Percentiles rank a stretch among this genome's conserved stretches.
phyloP scores from a whole-genome alignment of 1,140 invertebrate species.

The Anastrepha ludens region DNA sequence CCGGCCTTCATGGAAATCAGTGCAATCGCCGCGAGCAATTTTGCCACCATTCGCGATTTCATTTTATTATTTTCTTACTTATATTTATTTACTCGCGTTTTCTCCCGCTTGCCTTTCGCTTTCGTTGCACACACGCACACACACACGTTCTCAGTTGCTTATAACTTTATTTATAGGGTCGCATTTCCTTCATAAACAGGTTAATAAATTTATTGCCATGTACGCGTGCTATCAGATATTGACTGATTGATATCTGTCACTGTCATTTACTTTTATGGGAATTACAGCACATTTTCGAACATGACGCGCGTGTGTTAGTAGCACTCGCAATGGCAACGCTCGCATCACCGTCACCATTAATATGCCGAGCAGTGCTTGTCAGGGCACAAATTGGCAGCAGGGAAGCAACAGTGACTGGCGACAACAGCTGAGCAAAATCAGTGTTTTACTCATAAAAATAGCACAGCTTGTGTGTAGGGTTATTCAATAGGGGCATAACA shows the following conservation, averaged over 20 bases:
- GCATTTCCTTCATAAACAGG: constrained; percentile 31
- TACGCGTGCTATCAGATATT: constrained; percentile 59
- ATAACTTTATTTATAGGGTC: constrained; percentile 7
- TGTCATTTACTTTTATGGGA: constrained; percentile 67
- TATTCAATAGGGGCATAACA: no score
- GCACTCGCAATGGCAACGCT: not conserved
- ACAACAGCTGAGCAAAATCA: not conserved
- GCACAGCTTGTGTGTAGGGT: no score
- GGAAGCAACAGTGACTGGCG: not conserved
- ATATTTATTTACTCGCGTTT: not conserved
- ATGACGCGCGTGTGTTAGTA: not conserved
- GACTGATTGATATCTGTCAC: constrained; percentile 67
- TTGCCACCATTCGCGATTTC: not conserved
- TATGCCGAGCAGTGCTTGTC: not conserved
- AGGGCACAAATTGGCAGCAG: not conserved
- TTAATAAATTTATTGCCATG: constrained; percentile 58
- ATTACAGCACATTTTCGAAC: constrained; percentile 52
- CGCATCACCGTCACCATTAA: not conserved
- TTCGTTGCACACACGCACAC: not conserved
- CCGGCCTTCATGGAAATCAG: not conserved
- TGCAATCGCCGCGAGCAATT: not conserved
- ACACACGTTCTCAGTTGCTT: not conserved
- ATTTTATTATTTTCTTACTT: not conserved
- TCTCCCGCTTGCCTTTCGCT: not conserved
- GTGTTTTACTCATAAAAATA: not conserved